phyloP scores from a whole-genome alignment of 53 echinoderm and acorn worm species.

The Echinarachnius parma region DNA sequence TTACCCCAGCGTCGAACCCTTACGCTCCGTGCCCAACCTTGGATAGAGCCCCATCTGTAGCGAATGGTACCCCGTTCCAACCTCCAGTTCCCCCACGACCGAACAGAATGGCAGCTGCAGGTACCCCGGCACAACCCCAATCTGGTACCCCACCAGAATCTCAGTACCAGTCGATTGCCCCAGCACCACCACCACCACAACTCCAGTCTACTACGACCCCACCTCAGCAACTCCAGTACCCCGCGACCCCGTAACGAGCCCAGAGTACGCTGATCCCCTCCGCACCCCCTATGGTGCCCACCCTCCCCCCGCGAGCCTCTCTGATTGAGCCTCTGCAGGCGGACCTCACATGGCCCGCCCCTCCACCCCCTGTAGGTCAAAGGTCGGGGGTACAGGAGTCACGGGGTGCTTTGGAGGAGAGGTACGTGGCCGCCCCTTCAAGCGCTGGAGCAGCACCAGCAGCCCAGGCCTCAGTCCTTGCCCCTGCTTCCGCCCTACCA shows the following conservation, averaged over 20 bases:
- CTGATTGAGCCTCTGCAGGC: background rate
- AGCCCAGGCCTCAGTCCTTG: background rate
- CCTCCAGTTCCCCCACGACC: too few species aligned
- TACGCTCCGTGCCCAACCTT: background rate
- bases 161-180: background rate
- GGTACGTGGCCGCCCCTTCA: constrained; percentile 22
- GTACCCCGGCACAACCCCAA: constrained; percentile 5
- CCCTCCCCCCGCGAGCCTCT: too few species aligned
- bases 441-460: background rate
- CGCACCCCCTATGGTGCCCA: too few species aligned
- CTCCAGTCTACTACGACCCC: too few species aligned
- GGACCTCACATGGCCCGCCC: too few species aligned
- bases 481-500: background rate
- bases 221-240: too few species aligned
- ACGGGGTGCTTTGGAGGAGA: constrained; percentile 29
- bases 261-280: too few species aligned
- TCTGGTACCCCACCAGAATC: background rate
- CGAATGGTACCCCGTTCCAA: background rate
- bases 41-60: constrained; percentile 8
- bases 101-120: background rate
- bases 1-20: background rate
- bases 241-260: too few species aligned
- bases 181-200: background rate
- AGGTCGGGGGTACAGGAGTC: too few species aligned
- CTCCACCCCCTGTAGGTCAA: too few species aligned